phyloP scores from a whole-genome alignment of 2,113 vertebrate genomes.

The Ahaetulla prasina region DNA sequence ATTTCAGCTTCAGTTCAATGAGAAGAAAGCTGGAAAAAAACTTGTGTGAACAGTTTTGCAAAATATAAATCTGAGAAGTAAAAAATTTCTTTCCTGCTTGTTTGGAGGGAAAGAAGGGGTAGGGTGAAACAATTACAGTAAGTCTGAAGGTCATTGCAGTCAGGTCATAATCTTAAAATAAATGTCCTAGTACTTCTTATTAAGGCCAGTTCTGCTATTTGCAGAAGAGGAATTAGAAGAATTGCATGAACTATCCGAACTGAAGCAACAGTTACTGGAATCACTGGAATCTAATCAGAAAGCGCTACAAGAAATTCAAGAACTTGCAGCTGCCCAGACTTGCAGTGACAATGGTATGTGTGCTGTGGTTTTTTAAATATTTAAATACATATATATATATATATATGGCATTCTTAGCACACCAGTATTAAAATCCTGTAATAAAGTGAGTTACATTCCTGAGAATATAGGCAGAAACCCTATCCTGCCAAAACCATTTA shows the following conservation, averaged over 20 bases:
- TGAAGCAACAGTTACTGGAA: neutral
- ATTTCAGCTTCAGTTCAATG: neutral
- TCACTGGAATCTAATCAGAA: constrained; percentile 4
- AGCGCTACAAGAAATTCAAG: neutral
- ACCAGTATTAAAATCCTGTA: neutral
- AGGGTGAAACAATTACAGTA: neutral
- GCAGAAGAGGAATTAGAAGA: neutral
- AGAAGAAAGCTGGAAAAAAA: neutral
- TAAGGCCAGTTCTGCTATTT: neutral
- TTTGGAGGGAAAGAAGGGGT: neutral
- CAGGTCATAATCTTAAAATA: neutral
- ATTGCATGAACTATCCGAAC: neutral
- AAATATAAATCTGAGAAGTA: neutral
- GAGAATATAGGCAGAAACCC: neutral
- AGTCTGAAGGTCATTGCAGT: neutral
- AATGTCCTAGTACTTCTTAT: neutral
- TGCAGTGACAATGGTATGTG: neutral
- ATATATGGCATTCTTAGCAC: neutral
- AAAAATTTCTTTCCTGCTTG: neutral
- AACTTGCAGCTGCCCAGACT: neutral
- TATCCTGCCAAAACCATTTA: neutral
- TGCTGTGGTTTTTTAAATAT: neutral
- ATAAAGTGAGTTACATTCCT: neutral
- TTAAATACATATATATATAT: neutral
- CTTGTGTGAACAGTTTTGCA: neutral